These are phyloP conservation scores for Bellardia pandia DNA, from an alignment of 2,888 invertebrate species.

Conservation along the genomic window DNA sequence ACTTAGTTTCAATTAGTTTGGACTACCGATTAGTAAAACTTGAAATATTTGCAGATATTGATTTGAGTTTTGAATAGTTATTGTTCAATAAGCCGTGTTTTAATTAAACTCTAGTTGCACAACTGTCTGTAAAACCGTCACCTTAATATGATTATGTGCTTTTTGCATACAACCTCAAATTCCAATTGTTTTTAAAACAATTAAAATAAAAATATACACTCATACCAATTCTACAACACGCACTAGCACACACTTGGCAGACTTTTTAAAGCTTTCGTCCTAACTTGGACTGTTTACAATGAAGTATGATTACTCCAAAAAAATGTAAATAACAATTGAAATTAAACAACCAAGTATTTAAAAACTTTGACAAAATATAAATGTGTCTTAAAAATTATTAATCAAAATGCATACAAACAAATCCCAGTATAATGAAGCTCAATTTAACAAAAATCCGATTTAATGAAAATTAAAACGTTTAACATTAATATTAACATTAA, in stretches of 20 bases:
- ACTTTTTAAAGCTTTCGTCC: conserved; percentile 36
- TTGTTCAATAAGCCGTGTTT: too few species aligned
- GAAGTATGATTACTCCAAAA: neutral
- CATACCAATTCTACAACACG: neutral
- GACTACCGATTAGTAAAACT: too few species aligned
- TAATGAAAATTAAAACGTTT: too few species aligned
- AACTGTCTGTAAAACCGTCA: neutral
- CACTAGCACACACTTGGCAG: neutral
- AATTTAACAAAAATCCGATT: too few species aligned
- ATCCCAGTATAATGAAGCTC: too few species aligned
- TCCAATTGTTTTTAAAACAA: neutral
- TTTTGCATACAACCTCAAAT: neutral
- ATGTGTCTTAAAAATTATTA: too few species aligned
- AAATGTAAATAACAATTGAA: conserved; percentile 43
- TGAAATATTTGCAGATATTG: too few species aligned
- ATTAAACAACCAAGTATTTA: neutral
- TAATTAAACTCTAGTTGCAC: neutral
- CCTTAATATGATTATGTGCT: neutral
- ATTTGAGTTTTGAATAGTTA: too few species aligned
- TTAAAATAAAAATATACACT: neutral
- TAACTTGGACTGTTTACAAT: neutral
- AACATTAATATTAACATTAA: too few species aligned
- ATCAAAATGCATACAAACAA: too few species aligned
- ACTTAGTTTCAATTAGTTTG: too few species aligned
- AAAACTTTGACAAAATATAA: too few species aligned